A percentile compares a stretch with the other conserved stretches of the same genome.
These are phyloP conservation scores for Volucella inflata DNA, from an alignment of 2,888 invertebrate species.

Conservation along the genomic window DNA sequence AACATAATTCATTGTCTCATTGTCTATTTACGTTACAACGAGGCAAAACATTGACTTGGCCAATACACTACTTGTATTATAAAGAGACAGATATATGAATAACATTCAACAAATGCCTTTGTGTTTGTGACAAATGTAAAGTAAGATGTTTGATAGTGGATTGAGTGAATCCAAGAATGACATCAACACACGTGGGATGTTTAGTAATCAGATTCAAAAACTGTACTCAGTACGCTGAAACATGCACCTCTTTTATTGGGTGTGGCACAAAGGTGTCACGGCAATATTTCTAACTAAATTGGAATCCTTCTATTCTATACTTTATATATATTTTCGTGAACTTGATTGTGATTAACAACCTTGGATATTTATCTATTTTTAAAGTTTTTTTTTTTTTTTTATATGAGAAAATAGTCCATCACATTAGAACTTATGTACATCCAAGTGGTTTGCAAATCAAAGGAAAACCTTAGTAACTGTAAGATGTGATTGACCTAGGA, in stretches of 20 bases:
- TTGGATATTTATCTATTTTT: no score
- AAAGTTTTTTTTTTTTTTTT: no score
- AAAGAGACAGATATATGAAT: slow-evolving; percentile 15
- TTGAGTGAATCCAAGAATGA: slow-evolving; percentile 24
- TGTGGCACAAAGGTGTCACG: slow-evolving; percentile 2
- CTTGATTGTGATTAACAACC: no score
- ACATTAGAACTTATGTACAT: no score
- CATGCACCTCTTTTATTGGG: slow-evolving; percentile 21
- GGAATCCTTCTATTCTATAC: no score
- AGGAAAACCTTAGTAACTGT: no score
- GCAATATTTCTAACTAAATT: no score
- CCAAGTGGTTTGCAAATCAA: no score
- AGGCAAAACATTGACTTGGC: slow-evolving; percentile 19
- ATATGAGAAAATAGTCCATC: no score
- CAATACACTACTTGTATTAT: background rate
- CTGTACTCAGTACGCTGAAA: slow-evolving; percentile 5
- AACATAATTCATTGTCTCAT: background rate
- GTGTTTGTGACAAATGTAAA: background rate
- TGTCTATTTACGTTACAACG: slow-evolving; percentile 38
- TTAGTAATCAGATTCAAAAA: slow-evolving; percentile 37
- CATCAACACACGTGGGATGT: slow-evolving; percentile 53
- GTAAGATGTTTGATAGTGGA: slow-evolving; percentile 1
- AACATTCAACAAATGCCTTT: background rate
- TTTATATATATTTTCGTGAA: no score
- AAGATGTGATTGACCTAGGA: no score